A percentile compares a stretch with the other conserved stretches of the same genome.
Evolutionary conservation across 2,797 vertebrate genomes (phyloP).

Genomic region (Diceros bicornis): DNA sequence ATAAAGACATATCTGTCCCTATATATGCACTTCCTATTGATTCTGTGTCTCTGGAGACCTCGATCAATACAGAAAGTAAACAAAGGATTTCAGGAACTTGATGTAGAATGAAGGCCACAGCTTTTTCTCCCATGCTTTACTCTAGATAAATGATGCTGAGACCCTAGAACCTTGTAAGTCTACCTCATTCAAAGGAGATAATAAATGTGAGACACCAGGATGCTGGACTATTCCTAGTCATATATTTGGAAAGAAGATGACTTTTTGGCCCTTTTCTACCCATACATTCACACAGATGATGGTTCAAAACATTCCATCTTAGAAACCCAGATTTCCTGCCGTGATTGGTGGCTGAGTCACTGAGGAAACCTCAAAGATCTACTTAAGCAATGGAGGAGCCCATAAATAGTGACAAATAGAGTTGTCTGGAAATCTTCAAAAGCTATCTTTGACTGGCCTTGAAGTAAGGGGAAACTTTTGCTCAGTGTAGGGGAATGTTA

Average conservation of each 20-base stretch:
- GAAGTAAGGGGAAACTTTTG: not conserved
- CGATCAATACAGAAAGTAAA: not conserved
- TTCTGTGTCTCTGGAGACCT: not conserved
- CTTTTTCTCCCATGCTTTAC: not conserved
- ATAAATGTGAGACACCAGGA: not conserved
- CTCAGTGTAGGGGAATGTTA: not conserved
- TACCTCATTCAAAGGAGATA: not conserved
- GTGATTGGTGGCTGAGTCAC: not conserved
- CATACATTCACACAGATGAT: not conserved
- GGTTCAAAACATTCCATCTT: not conserved
- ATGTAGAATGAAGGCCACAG: not conserved
- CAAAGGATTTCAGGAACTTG: not conserved
- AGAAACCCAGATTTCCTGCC: not conserved
- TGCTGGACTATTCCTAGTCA: not conserved
- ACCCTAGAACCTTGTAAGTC: not conserved
- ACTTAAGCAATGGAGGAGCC: too few relatives aligned
- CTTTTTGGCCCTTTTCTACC: not conserved
- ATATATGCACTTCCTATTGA: not conserved
- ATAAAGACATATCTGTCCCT: not conserved
- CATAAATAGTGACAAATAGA: not conserved
- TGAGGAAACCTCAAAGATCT: not conserved
- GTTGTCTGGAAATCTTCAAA: not conserved
- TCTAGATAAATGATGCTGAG: not conserved
- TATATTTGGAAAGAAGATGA: not conserved
- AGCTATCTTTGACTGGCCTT: not conserved